Base-by-base conservation (phyloP, 1,140 invertebrate species). In the Eciton burchellii region DNA sequence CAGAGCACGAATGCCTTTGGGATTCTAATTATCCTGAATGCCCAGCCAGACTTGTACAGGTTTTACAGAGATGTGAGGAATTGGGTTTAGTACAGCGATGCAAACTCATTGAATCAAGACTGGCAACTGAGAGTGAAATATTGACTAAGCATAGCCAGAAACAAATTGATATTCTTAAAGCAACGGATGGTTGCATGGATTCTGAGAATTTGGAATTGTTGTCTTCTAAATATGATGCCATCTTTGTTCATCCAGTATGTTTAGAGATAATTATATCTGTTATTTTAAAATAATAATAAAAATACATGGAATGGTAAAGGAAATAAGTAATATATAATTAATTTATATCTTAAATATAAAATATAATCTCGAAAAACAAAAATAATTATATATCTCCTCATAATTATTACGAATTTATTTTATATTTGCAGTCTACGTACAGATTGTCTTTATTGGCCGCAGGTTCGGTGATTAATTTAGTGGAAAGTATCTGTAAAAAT, bases 221-320 rank as follows among this genome's bases (percentile, higher is more conserved):
- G 0, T 96, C 97, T 5, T 96, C 97, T 0, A 95, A 96, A 89
- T 99, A 97, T 92, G 98, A 99, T 92, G 95, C 97, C 14, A 93
- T 99, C 88, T 99, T 97, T 92, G 95, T 98, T 93, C 97, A 98
- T 95, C 96, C 97, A 81, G 97, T 98, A 94, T 94, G 95, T 90
- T 35, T 24, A 60, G 41, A 85, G 3, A 49, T 47, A 45, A 74
- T 19, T 47, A 2, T 11, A 21, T 19, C 1, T 26, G 35, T 6
- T 35, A 35, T 59, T 54, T 74, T 87, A 68, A 35, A 35, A 72
- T 66, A 35, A 2, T 41, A n/a, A 1, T 66, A 26, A 35, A 14
- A 41, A 11, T 35, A 35, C 35, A 35, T 35, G 41, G 16, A 24
- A 35, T 71, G 52, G 43, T 14, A 9, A 68, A 29, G 21, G 26